Base-by-base conservation (phyloP, 1,140 invertebrate genomes). In the Caerostris darwini region DNA sequence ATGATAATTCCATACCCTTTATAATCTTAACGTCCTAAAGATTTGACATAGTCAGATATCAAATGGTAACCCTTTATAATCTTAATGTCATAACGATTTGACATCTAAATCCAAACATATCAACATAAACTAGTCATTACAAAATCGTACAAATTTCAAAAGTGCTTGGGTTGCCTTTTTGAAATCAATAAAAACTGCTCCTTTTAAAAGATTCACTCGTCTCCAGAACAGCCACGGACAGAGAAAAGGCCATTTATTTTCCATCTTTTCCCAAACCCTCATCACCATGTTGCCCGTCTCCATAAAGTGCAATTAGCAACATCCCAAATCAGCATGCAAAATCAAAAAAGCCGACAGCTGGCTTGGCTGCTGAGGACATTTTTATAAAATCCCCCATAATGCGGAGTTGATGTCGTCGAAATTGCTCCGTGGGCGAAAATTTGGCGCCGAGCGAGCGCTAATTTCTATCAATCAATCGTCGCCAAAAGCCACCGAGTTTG, bases 391-490 rank as follows among this genome's bases (percentile, higher is more conserved):
- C 82, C n/a, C 54, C 57, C 17, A 17, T 58, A 85, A 85, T 85
- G 82, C 54, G 17, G 10, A 57, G 82, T 58, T 85, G 86, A 58
- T 83, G 85, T 64, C 85, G 8, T 12, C 85, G 50, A 50, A 90
- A 90, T 77, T 71, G 88, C 64, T 14, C 58, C 6, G 50, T 54
- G 57, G 64, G 88, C 88, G 88, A 90, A 90, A 71, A 90, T 77
- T 90, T 90, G 88, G 88, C 88, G 90, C 88, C 61, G 53, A 71
- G 54, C 50, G 12, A 17, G 34, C 90, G 57, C 58, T 82, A 82
- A 91, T 91, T 82, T 82, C 57, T 53, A 91, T 91, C 90, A 50
- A 91, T 91, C 90, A 91, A 91, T 81, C 71, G 90, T 82, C 90
- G 71, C 69, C 88, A 57, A 59, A 67, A 71, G 67, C 61, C 88